Base-by-base conservation (phyloP, 2,888 invertebrate genomes). In the Tubulanus polymorphus region DNA sequence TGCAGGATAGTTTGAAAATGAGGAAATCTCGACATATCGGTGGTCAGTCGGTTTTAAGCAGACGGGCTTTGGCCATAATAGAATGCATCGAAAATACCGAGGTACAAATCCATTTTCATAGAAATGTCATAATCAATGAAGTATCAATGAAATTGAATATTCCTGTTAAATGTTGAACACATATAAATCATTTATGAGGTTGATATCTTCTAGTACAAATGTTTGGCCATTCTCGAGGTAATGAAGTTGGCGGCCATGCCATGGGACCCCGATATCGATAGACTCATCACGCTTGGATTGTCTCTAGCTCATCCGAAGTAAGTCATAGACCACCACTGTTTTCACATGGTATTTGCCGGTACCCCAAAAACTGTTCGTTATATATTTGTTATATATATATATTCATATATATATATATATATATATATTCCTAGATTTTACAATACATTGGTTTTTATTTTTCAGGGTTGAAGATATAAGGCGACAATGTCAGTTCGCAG, bases 191-290 rank as follows among this genome's bases (percentile, higher is more conserved):
- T 18, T 45, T 28, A 32, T 27, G 3, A 25, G 25, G 18, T 37
- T 41, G 26, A 26, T 47, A 8, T 56, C 47, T 60, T 60, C 2
- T 59, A 75, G 74, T 68, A 66, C 59, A 72, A 73, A 55, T 67
- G 67, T 50, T 56, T 62, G 41, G 74, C 71, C 6, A 63, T 74
- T 8, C 57, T 73, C 47, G 70, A 69, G 41, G 67, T 70, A 26
- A 69, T 74, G 63, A 63, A 66, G 50, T 61, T 61, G 58, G 74
- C 73, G 8, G 67, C 66, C 2, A 60, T 74, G 25, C 76, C 76
- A 0, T 69, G 72, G 71, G 67, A 65, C 41, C 32, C 53, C 35
- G 69, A 63, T 20, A 66, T 74, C 27, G 64, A 69, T 30, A 52
- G 63, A 20, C 61, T 76, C 29, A 69, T 74, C 2, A 61, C 71